These are phyloP conservation scores for Neotoxoptera formosana DNA, from an alignment of 1,140 invertebrate genomes.

Conservation along the genomic window DNA sequence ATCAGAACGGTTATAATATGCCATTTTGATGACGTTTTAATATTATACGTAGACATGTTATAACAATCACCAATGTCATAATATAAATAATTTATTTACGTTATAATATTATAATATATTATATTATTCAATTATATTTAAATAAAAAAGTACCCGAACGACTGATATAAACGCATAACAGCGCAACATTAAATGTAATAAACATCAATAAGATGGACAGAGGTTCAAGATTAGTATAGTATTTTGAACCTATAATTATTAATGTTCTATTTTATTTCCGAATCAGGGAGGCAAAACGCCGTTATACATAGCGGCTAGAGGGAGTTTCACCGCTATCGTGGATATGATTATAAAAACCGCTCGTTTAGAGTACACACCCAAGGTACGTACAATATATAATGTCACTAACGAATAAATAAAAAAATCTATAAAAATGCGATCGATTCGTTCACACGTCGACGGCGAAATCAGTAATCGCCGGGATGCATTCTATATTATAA, in stretches of 20 bases:
- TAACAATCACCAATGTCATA: not conserved
- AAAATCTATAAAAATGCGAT: not conserved
- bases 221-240: not conserved
- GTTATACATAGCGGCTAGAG: conserved; percentile 76
- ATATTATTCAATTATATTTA: not conserved
- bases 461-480: not conserved
- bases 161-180: not conserved
- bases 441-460: not conserved
- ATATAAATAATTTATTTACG: not conserved
- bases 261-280: conserved; percentile 5
- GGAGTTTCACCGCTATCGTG: conserved; percentile 83
- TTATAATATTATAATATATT: too few relatives aligned
- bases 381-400: conserved; percentile 54
- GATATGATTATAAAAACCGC: conserved; percentile 84
- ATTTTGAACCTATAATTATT: not conserved
- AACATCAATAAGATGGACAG: too few relatives aligned
- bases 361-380: conserved; percentile 67
- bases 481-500: not conserved
- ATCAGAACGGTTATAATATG: not conserved
- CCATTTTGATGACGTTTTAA: too few relatives aligned
- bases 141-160: not conserved
- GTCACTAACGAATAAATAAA: not conserved
- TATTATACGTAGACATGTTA: not conserved
- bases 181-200: not conserved
- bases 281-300: conserved; percentile 72